These are phyloP conservation scores for Dolichomitus sp. DNA, from an alignment of 2,888 invertebrate genomes.

Conservation along the genomic window DNA sequence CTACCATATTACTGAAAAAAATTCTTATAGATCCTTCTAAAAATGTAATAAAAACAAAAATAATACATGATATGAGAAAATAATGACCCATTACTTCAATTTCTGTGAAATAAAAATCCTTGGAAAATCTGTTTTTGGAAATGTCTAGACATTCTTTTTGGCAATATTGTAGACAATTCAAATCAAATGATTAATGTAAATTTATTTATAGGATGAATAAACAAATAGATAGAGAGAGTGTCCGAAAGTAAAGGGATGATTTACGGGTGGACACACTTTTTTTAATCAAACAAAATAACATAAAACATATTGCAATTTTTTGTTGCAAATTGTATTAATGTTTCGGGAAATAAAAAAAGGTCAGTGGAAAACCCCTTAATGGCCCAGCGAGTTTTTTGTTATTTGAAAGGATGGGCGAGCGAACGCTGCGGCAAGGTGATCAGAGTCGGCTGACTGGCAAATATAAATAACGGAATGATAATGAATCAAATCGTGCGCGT, in stretches of 20 bases:
- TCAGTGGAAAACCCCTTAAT: constrained; percentile 54
- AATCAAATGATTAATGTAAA: too few relatives aligned
- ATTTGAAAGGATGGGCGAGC: constrained; percentile 14
- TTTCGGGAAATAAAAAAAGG: background rate
- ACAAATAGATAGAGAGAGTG: too few relatives aligned
- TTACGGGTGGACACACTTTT: constrained; percentile 42
- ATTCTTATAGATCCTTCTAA: too few relatives aligned
- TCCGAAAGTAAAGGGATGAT: background rate
- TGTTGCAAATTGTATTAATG: background rate
- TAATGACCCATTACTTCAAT: too few relatives aligned
- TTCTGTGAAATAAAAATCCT: too few relatives aligned
- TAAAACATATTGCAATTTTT: background rate
- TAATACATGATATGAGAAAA: too few relatives aligned
- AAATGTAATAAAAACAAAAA: too few relatives aligned
- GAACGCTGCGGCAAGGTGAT: constrained; percentile 22
- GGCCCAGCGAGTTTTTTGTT: constrained; percentile 39
- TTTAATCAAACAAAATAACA: background rate
- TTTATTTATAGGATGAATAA: too few relatives aligned
- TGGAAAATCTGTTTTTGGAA: too few relatives aligned
- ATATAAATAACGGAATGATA: constrained; percentile 85
- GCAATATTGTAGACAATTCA: too few relatives aligned
- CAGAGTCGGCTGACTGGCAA: constrained; percentile 70
- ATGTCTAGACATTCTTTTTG: too few relatives aligned
- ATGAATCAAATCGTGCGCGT: constrained; percentile 84
- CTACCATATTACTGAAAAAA: too few relatives aligned